Conservation (phyloP, 2,888 invertebrate genomes). For the Drosophila pegasa region DNA sequence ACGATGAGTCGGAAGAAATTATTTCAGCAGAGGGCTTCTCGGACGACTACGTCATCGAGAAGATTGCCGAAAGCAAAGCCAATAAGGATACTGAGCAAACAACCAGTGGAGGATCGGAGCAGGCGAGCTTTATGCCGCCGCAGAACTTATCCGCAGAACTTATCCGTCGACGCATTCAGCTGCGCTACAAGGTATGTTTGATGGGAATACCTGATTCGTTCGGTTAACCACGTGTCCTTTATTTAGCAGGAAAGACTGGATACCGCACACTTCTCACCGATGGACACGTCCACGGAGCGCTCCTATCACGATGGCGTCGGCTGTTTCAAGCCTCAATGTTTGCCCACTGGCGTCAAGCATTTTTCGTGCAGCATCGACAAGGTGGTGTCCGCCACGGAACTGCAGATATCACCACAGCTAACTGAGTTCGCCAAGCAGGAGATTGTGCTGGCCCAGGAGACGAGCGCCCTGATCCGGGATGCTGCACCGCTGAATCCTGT, state of each 20-base stretch:
- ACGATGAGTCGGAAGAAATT: neutral
- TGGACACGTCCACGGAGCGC: constrained; percentile 78
- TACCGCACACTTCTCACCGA: constrained; percentile 72
- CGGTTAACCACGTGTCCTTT: neutral
- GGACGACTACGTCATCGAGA: constrained; percentile 18
- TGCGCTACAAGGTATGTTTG: constrained; percentile 40
- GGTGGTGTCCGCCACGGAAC: constrained; percentile 70
- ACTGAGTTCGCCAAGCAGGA: constrained; percentile 85
- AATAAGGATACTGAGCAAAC: constrained; percentile 9
- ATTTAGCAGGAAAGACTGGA: constrained; percentile 45
- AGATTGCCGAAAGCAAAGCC: constrained; percentile 10
- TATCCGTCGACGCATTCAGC: constrained; percentile 28
- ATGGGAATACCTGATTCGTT: neutral
- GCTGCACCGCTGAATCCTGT: constrained; percentile 85
- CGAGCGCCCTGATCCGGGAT: constrained; percentile 85
- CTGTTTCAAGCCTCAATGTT: constrained; percentile 65
- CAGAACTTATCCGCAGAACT: constrained; percentile 15
- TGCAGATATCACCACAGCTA: constrained; percentile 79
- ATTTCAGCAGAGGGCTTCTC: constrained; percentile 3
- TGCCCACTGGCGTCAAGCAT: constrained; percentile 71
- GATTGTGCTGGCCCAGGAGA: constrained; percentile 85
- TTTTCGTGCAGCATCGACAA: constrained; percentile 78
- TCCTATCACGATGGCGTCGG: constrained; percentile 69
- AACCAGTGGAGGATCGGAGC: neutral
- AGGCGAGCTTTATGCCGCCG: constrained; percentile 10